Percentiles rank a stretch among this genome's conserved stretches.
These are phyloP conservation scores for Ailuropoda melanoleuca DNA, from an alignment of 2,113 vertebrate genomes.

Conservation along the genomic window DNA sequence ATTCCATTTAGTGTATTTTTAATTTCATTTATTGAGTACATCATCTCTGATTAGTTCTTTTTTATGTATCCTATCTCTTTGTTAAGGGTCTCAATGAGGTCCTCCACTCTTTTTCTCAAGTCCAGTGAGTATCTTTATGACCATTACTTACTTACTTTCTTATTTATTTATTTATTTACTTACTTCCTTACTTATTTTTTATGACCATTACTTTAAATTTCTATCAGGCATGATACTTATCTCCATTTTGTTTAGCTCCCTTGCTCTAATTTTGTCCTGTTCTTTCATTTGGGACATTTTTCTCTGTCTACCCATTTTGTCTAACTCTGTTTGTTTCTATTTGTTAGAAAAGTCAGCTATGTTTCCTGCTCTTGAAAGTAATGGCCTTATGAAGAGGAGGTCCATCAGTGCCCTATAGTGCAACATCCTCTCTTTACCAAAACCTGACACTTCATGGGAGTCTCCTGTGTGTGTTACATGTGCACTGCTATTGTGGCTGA, in stretches of 20 bases:
- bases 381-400: background rate
- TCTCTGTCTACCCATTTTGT: background rate
- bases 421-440: background rate
- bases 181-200: background rate
- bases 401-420: background rate
- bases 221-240: background rate
- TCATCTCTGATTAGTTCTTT: background rate
- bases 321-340: background rate
- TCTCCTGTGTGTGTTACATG: background rate
- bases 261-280: background rate
- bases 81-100: background rate
- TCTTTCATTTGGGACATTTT: background rate
- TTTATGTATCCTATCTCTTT: background rate
- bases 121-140: background rate
- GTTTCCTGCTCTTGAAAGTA: background rate
- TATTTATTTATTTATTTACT: background rate
- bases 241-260: background rate
- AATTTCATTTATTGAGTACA: background rate
- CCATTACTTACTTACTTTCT: background rate
- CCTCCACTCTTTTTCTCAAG: background rate
- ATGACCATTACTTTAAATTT: background rate
- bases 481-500: background rate
- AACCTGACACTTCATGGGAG: background rate
- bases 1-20: background rate
- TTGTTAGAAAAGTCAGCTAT: background rate